phyloP scores from a whole-genome alignment of 2,113 vertebrate genomes.

The Guaruba guarouba region DNA sequence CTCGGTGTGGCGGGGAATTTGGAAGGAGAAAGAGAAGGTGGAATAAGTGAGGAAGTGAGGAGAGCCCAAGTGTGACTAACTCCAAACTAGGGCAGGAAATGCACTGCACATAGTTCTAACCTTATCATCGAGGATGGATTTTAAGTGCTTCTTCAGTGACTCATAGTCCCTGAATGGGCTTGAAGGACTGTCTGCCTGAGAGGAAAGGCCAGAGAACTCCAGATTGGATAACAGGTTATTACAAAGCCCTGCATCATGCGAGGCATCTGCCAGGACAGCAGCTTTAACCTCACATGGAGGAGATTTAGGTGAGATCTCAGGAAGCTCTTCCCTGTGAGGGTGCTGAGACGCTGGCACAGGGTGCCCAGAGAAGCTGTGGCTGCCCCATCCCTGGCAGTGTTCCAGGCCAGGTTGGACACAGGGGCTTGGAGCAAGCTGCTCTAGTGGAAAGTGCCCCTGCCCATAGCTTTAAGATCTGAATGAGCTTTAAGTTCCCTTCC shows the following conservation, averaged over 20 bases:
- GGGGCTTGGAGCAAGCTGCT: neutral
- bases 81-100: constrained; percentile 50
- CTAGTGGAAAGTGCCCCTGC: neutral
- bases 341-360: no score
- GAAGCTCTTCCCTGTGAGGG: neutral
- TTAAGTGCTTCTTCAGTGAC: constrained; percentile 56
- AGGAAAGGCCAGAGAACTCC: neutral
- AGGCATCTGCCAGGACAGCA: neutral
- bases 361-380: neutral
- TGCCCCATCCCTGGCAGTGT: neutral
- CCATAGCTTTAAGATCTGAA: neutral
- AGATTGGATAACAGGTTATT: constrained; percentile 8
- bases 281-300: neutral
- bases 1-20: neutral
- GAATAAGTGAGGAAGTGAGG: neutral
- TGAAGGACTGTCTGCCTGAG: neutral
- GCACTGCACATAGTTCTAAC: neutral
- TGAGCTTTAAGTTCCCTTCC: neutral
- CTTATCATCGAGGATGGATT: constrained; percentile 36
- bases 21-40: neutral
- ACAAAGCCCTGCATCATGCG: rapidly evolving
- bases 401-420: neutral
- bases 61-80: neutral
- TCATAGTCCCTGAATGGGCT: constrained; percentile 39
- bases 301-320: neutral